phyloP scores from a whole-genome alignment of 2,113 vertebrate genomes.

The Cephalopterus ornatus region DNA sequence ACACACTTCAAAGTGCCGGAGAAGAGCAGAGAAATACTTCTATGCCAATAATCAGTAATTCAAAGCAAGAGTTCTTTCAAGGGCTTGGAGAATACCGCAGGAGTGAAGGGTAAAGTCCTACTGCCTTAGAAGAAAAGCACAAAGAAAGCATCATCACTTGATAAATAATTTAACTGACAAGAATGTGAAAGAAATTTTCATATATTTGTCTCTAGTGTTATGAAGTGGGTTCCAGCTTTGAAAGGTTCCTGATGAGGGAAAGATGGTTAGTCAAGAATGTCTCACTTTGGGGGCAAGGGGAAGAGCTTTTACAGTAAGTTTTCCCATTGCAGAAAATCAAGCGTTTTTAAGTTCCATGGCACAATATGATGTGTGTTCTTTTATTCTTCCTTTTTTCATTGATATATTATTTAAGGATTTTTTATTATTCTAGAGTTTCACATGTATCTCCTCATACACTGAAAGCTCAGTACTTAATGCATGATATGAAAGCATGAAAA shows the following conservation, averaged over 20 bases:
- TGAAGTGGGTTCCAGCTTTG: background rate
- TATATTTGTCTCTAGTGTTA: background rate
- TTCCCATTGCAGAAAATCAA: background rate
- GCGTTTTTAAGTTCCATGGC: background rate
- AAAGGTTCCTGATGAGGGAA: slow-evolving; percentile 25
- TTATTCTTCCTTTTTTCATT: background rate
- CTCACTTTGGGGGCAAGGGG: background rate
- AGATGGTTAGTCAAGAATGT: background rate
- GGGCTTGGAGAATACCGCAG: background rate
- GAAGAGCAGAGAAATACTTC: background rate
- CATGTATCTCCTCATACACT: background rate
- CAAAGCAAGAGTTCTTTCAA: slow-evolving; percentile 22
- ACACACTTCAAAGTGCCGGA: background rate
- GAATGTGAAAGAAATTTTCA: slow-evolving; percentile 11
- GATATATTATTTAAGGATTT: background rate
- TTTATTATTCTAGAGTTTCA: background rate
- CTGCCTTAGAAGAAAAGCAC: slow-evolving; percentile 14
- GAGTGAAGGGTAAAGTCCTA: slow-evolving; percentile 1
- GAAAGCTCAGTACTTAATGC: background rate
- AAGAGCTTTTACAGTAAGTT: background rate
- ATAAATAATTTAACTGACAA: slow-evolving; percentile 51
- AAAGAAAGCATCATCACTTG: slow-evolving; percentile 18
- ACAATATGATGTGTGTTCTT: background rate
- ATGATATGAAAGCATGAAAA: background rate
- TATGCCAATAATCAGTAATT: background rate